These are phyloP conservation scores for Coleophora flavipennella DNA, from an alignment of 2,888 invertebrate genomes.

Conservation along the genomic window DNA sequence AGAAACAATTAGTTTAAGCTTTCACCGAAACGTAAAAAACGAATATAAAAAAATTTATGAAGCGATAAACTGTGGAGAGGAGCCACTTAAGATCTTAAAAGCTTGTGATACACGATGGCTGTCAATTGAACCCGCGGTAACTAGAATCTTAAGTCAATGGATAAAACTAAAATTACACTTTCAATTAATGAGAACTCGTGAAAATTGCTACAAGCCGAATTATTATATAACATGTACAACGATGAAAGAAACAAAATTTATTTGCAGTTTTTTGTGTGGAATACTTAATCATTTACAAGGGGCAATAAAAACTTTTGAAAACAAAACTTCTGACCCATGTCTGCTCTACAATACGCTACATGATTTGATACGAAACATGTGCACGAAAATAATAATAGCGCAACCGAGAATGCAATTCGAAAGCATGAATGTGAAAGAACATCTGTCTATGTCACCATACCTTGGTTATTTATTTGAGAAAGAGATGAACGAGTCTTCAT, in stretches of 20 bases:
- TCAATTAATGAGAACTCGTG: neutral
- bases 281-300: neutral
- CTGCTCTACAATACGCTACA: neutral
- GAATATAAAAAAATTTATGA: conserved; percentile 1
- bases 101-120: neutral
- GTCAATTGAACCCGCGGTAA: neutral
- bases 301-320: neutral
- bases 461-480: neutral
- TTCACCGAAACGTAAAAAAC: neutral
- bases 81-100: neutral
- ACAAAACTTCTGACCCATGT: neutral
- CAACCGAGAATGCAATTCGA: too few species aligned
- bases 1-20: conserved; percentile 1
- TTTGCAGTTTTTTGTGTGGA: neutral
- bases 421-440: too few species aligned
- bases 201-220: neutral
- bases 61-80: neutral
- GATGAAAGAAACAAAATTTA: neutral
- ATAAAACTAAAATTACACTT: neutral
- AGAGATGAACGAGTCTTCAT: neutral
- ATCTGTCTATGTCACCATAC: too few species aligned
- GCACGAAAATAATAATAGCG: too few species aligned
- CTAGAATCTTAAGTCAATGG: neutral
- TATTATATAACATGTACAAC: neutral
- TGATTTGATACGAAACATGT: too few species aligned